phyloP scores from a whole-genome alignment of 2,888 invertebrate species.

The Pachymerium ferrugineum region DNA sequence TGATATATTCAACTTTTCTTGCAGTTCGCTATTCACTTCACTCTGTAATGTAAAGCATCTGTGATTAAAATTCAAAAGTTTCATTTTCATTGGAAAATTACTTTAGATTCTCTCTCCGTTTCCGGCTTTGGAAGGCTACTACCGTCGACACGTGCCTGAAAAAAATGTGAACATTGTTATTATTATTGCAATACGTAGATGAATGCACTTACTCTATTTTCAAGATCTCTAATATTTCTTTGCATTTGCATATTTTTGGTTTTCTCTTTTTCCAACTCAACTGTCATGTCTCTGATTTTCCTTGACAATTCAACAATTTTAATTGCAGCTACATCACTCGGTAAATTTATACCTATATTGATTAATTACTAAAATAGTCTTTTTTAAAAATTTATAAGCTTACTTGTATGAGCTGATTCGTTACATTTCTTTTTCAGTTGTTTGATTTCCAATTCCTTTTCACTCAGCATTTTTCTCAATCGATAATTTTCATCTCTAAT shows the following conservation, averaged over 20 bases:
- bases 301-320: slow-evolving; percentile 64
- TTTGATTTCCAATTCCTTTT: background rate
- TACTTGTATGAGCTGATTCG: background rate
- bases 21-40: background rate
- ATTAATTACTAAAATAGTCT: background rate
- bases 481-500: background rate
- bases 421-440: background rate
- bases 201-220: slow-evolving; percentile 1
- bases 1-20: slow-evolving; percentile 28
- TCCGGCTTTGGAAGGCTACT: background rate
- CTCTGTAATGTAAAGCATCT: background rate
- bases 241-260: slow-evolving; percentile 56
- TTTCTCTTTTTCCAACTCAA: slow-evolving; percentile 50
- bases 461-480: background rate
- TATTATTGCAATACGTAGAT: background rate
- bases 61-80: background rate
- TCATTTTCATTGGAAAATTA: background rate
- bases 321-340: slow-evolving; percentile 39
- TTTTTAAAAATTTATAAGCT: background rate
- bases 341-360: background rate
- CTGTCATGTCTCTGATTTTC: slow-evolving; percentile 58
- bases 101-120: background rate
- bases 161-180: background rate
- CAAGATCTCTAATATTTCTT: background rate
- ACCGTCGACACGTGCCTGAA: background rate